Conservation (phyloP, 2,888 invertebrate genomes). For the Drosophila nr. medialis region DNA sequence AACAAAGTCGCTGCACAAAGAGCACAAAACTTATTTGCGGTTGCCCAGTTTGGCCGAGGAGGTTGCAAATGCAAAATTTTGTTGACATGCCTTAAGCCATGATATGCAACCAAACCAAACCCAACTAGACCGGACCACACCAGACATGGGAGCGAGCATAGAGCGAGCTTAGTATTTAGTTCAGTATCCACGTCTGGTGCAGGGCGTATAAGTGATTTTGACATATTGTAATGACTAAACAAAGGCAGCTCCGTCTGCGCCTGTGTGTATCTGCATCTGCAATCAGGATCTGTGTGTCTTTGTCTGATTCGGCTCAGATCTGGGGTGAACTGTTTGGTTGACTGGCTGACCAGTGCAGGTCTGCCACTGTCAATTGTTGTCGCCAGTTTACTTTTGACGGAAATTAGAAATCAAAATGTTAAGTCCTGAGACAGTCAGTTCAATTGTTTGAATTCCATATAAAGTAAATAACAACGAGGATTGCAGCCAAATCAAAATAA, state of each 20-base stretch:
- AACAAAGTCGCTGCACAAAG: constrained; percentile 54
- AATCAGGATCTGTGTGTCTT: constrained; percentile 1
- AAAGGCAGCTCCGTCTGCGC: constrained; percentile 34
- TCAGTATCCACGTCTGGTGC: constrained; percentile 14
- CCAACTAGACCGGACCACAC: neutral
- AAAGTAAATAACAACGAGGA: constrained; percentile 6
- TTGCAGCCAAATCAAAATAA: constrained; percentile 1
- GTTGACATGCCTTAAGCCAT: constrained; percentile 64
- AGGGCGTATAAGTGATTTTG: constrained; percentile 62
- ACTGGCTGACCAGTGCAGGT: constrained; percentile 42
- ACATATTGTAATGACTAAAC: constrained; percentile 70
- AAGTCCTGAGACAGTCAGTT: constrained; percentile 28
- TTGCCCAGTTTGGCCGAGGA: constrained; percentile 53
- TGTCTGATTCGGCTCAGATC: constrained; percentile 26
- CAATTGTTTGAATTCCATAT: constrained; percentile 19
- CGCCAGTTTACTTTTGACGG: constrained; percentile 46
- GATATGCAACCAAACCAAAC: constrained; percentile 44
- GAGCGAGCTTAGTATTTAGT: constrained; percentile 12
- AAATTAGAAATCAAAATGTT: constrained; percentile 66
- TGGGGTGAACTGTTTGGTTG: constrained; percentile 28
- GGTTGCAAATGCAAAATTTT: constrained; percentile 61
- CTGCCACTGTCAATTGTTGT: constrained; percentile 51
- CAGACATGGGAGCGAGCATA: constrained; percentile 1
- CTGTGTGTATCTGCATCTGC: constrained; percentile 11
- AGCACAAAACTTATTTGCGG: constrained; percentile 70